Evolutionary conservation across 2,888 invertebrate species (phyloP).

Genomic region (Lithophane leautieri): DNA sequence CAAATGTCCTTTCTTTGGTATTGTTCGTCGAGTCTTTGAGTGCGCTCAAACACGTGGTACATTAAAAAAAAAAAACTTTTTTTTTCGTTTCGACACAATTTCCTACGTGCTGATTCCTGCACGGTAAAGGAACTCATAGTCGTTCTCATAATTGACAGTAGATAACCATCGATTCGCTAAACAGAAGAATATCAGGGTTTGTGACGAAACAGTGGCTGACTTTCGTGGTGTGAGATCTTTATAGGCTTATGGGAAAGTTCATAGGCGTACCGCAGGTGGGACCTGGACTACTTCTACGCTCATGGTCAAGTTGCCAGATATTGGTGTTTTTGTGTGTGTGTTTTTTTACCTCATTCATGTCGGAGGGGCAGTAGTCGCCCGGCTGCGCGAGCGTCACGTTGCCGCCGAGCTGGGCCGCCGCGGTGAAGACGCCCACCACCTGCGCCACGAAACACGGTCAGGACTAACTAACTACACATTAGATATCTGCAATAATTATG

Average conservation of each 20-base stretch:
- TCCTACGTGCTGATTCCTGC: not conserved
- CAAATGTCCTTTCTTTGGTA: not conserved
- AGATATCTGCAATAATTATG: not conserved
- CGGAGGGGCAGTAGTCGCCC: slow-evolving; percentile 74
- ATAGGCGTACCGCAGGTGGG: not conserved
- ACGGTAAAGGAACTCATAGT: not conserved
- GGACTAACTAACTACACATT: not conserved
- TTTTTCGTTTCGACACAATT: no score
- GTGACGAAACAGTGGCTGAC: not conserved
- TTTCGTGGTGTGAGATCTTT: not conserved
- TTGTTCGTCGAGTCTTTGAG: not conserved
- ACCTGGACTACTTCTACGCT: not conserved
- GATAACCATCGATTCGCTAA: no score
- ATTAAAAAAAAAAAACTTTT: no score
- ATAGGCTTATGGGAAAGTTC: not conserved
- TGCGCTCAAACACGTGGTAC: not conserved
- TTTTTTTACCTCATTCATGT: slow-evolving; percentile 78
- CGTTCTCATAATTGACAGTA: not conserved
- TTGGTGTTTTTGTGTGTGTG: not conserved
- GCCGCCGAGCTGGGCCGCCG: slow-evolving; percentile 13
- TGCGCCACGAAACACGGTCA: slow-evolving; percentile 37
- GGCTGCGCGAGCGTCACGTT: slow-evolving; percentile 32
- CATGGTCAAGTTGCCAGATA: not conserved
- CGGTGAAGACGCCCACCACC: slow-evolving; percentile 65
- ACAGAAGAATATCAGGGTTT: no score